These are phyloP conservation scores for Bombyx mori DNA, from an alignment of 1,140 invertebrate species.

Conservation along the genomic window ASM3026992v2 NC_085115.1:8516001-8516500, in stretches of 20 bases:
- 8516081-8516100: conserved; percentile 66
- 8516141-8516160: conserved; percentile 78
- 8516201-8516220: conserved; percentile 80
- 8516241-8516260: conserved; percentile 88
- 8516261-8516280: conserved; percentile 74
- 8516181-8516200: conserved; percentile 96
- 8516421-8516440: too few species aligned
- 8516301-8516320: conserved; percentile 67
- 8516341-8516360: too few species aligned
- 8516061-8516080: conserved; percentile 11
- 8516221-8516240: conserved; percentile 91
- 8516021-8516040: conserved; percentile 10
- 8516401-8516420: too few species aligned
- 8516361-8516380: too few species aligned
- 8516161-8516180: conserved; percentile 83
- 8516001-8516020: conserved; percentile 14
- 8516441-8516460: too few species aligned
- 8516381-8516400: too few species aligned
- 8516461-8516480: too few species aligned
- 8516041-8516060: conserved; percentile 9
- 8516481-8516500: too few species aligned
- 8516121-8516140: conserved; percentile 88
- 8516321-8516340: background rate
- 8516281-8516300: conserved; percentile 77
- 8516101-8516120: conserved; percentile 94